Conservation (phyloP, 2,888 invertebrate genomes). For the Protodeltote pygarga region DNA sequence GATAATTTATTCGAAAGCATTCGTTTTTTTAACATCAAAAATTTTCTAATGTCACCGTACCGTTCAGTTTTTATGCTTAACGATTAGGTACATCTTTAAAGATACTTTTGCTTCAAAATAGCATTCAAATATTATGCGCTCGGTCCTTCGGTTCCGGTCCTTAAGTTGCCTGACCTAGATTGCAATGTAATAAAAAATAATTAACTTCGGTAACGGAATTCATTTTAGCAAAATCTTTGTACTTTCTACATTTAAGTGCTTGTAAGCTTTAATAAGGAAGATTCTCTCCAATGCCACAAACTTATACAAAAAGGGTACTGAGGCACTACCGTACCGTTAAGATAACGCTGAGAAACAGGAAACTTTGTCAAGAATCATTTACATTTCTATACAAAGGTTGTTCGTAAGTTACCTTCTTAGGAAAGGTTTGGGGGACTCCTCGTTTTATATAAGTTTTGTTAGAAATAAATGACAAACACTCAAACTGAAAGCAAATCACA, state of each 20-base stretch:
- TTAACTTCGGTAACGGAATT: constrained; percentile 10
- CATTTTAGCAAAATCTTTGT: constrained; percentile 17
- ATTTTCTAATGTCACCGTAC: too few relatives aligned
- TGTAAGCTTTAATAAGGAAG: constrained; percentile 25
- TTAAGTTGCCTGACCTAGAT: constrained; percentile 17
- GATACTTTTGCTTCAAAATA: not conserved
- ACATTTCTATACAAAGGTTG: constrained; percentile 44
- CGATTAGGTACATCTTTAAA: too few relatives aligned
- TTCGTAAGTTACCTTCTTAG: constrained; percentile 30
- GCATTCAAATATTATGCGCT: not conserved
- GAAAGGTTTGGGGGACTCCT: constrained; percentile 21
- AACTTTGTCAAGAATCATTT: constrained; percentile 46
- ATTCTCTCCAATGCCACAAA: constrained; percentile 24
- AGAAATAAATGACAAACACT: constrained; percentile 23
- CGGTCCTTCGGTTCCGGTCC: constrained; percentile 5
- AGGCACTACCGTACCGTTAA: constrained; percentile 32
- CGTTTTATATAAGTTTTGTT: constrained; percentile 25
- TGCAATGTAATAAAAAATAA: not conserved
- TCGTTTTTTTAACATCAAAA: too few relatives aligned
- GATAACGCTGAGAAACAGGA: constrained; percentile 33
- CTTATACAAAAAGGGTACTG: constrained; percentile 30
- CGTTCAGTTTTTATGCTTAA: too few relatives aligned
- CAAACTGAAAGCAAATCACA: constrained; percentile 35
- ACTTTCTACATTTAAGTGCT: constrained; percentile 15
- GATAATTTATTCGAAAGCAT: too few relatives aligned